A percentile compares a stretch with the other conserved stretches of the same genome.
Conservation (phyloP, 2,888 invertebrate species). For the Anagyrus pseudococci region DNA sequence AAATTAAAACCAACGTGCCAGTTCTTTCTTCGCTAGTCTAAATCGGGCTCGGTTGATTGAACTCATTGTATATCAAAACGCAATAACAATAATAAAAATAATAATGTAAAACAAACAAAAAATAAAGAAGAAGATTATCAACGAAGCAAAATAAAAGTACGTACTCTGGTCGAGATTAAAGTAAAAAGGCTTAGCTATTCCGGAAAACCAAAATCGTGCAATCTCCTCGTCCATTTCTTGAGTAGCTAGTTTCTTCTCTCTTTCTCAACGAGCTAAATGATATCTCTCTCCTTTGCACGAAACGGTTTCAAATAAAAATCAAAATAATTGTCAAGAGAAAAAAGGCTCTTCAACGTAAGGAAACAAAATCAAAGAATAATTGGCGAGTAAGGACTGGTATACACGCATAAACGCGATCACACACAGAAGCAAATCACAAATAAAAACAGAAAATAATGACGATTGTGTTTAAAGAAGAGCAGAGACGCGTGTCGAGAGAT, state of each 20-base stretch:
- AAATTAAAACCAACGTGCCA: too few relatives aligned
- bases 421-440: too few relatives aligned
- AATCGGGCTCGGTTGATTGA: constrained; percentile 12
- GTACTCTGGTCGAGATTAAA: constrained; percentile 34
- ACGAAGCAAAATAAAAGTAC: constrained; percentile 21
- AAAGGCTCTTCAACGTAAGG: too few relatives aligned
- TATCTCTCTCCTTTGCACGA: constrained; percentile 10
- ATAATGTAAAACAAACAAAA: constrained; percentile 4
- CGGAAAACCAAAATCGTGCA: constrained; percentile 32
- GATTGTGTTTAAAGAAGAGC: too few relatives aligned
- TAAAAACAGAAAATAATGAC: too few relatives aligned
- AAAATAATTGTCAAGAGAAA: neutral
- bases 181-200: constrained; percentile 34
- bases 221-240: constrained; percentile 33
- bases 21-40: too few relatives aligned
- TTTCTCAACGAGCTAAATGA: constrained; percentile 15
- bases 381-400: too few relatives aligned
- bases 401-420: too few relatives aligned
- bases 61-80: too few relatives aligned
- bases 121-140: constrained; percentile 5
- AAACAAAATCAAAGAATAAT: too few relatives aligned
- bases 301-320: neutral
- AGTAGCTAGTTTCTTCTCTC: neutral
- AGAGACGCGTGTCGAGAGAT: too few relatives aligned
- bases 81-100: neutral